phyloP scores from a whole-genome alignment of 2,113 vertebrate species.

The Perognathus longimembris region DNA sequence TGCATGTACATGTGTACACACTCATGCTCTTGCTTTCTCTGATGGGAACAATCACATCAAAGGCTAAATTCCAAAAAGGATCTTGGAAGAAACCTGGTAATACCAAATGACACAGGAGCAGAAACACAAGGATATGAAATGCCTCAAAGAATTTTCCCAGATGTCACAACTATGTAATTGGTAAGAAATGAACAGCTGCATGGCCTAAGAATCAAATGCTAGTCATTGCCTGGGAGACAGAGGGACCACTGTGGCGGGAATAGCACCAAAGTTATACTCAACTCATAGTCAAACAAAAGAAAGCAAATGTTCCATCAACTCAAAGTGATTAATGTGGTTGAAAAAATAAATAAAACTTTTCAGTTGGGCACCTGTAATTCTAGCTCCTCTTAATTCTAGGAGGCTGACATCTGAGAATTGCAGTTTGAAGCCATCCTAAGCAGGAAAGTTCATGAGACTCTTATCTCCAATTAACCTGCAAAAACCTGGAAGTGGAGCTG shows the following conservation, averaged over 20 bases:
- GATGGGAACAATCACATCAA: slow-evolving; percentile 58
- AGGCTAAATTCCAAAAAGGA: slow-evolving; percentile 62
- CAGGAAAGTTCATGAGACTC: too few relatives aligned
- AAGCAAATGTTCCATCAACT: not conserved
- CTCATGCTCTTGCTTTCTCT: not conserved
- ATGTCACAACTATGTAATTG: slow-evolving; percentile 69
- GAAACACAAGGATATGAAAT: slow-evolving; percentile 67
- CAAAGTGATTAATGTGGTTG: not conserved
- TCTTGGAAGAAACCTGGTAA: slow-evolving; percentile 70
- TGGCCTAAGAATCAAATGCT: slow-evolving; percentile 61
- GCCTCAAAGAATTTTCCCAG: slow-evolving; percentile 72
- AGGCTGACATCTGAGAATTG: too few relatives aligned
- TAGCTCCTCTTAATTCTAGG: too few relatives aligned
- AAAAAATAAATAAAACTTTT: slow-evolving; percentile 6
- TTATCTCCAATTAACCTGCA: too few relatives aligned
- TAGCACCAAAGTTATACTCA: slow-evolving; percentile 27
- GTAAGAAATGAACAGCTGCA: slow-evolving; percentile 69
- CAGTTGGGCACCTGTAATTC: too few relatives aligned
- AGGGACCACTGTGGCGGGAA: not conserved
- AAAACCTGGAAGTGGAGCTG: too few relatives aligned
- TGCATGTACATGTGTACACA: not conserved
- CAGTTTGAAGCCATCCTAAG: too few relatives aligned
- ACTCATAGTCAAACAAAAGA: too few relatives aligned
- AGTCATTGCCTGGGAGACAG: slow-evolving; percentile 34
- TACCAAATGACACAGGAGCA: slow-evolving; percentile 66